Base-by-base conservation (phyloP, 2,888 invertebrate species). In the Leptinotarsa rubiginosa region DNA sequence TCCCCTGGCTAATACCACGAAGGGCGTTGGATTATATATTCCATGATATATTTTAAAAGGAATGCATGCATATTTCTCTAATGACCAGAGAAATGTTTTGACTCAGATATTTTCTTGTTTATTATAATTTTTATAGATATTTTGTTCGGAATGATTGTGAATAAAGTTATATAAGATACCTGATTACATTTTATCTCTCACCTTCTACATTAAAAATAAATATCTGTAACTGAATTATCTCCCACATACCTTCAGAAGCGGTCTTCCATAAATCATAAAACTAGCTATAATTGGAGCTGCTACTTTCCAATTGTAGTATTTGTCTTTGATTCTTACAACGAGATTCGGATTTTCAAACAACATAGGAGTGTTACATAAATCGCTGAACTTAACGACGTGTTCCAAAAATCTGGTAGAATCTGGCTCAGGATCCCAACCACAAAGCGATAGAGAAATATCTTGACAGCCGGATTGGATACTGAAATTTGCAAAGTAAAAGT, bases 211-310 rank as follows among this genome's bases (percentile, higher is more conserved):
- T 1, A 10, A 31, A 31, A 31, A 31, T 10, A 31, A 31, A n/a
- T n/a, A n/a, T 41, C 10, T 10, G 41, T 41, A 41, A 41, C 10
- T 41, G 41, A 41, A 18, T 18, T 47, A 89, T 50, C 52, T 52
- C 4, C 12, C 4, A 75, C 74, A 89, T 86, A 93, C 93, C 86
- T 92, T 92, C 75, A 97, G 94, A 83, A 98, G 89, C 73, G 95
- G 93, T 83, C 96, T 92, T 85, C 96, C 93, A 90, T 95, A 98
- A 81, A 95, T 93, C 78, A 96, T 92, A 79, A 95, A 90, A 79
- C 96, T 95, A 85, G 97, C 92, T 83, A 99, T 92, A 85, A 97
- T 92, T 62, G 98, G 96, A 75, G 95, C 95, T 81, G 98, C 98
- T 81, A 94, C 93, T 81, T 93, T 91, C 97, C 97, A 98, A 84